Percentiles rank a stretch among this genome's conserved stretches.
phyloP scores from a whole-genome alignment of 2,113 vertebrate species.

The Stigmatopora argus region DNA sequence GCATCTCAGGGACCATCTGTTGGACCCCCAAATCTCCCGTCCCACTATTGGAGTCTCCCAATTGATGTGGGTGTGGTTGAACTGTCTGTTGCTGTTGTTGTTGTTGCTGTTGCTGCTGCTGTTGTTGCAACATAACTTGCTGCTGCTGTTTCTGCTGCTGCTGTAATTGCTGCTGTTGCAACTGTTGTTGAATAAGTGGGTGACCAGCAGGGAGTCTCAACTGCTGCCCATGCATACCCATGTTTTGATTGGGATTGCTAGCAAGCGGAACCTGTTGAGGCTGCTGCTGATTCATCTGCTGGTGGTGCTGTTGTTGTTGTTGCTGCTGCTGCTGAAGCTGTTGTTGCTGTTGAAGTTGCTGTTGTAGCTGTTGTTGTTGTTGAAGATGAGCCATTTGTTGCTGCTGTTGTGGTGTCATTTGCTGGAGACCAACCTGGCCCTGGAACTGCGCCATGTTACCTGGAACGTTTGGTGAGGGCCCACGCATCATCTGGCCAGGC shows the following conservation, averaged over 20 bases:
- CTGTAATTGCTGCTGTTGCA: slow-evolving; percentile 67
- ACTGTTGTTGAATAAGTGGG: slow-evolving; percentile 83
- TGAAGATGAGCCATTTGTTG: slow-evolving; percentile 80
- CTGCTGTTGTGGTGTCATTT: slow-evolving; percentile 76
- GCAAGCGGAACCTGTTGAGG: slow-evolving; percentile 82
- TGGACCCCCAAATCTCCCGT: slow-evolving; percentile 76
- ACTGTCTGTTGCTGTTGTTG: slow-evolving; percentile 71
- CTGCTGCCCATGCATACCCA: slow-evolving; percentile 89
- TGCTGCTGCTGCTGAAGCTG: slow-evolving; percentile 72
- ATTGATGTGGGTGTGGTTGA: slow-evolving; percentile 76
- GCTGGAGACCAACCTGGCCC: slow-evolving; percentile 74
- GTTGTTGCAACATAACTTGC: slow-evolving; percentile 55
- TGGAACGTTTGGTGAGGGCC: slow-evolving; percentile 85
- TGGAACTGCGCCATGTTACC: slow-evolving; percentile 88
- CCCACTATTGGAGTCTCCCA: slow-evolving; percentile 73
- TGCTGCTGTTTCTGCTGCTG: slow-evolving; percentile 62
- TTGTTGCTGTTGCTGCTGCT: slow-evolving; percentile 64
- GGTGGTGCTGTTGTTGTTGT: slow-evolving; percentile 68
- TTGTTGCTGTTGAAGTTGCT: slow-evolving; percentile 75
- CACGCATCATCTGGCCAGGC: slow-evolving; percentile 89
- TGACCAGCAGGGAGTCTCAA: slow-evolving; percentile 80
- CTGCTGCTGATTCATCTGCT: slow-evolving; percentile 72
- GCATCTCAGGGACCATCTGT: slow-evolving; percentile 90
- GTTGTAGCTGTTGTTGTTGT: slow-evolving; percentile 73
- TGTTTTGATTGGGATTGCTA: slow-evolving; percentile 84